These are phyloP conservation scores for Erythrolamprus reginae DNA, from an alignment of 2,113 vertebrate genomes.

Conservation along the genomic window DNA sequence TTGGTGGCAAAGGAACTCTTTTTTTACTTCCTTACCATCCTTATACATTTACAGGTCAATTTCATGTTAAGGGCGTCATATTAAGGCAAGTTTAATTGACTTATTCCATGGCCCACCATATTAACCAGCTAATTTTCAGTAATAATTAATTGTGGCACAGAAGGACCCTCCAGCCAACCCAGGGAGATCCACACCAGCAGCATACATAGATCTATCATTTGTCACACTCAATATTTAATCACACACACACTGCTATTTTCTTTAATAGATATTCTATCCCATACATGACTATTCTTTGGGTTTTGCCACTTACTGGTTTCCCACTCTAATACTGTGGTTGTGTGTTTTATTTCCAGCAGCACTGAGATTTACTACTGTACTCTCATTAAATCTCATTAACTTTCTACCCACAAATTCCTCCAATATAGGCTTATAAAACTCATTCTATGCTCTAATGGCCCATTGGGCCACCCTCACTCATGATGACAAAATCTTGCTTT, in stretches of 20 bases:
- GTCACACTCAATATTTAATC: constrained; percentile 33
- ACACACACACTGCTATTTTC: no score
- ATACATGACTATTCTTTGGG: accelerated
- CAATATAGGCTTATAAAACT: neutral
- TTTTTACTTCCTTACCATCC: neutral
- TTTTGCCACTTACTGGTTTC: neutral
- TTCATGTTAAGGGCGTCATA: neutral
- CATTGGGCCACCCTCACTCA: constrained; percentile 8
- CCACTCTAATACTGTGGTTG: neutral
- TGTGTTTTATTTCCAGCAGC: neutral
- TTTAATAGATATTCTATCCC: neutral
- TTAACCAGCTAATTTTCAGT: neutral
- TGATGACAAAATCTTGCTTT: neutral
- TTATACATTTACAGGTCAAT: neutral
- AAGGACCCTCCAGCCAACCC: neutral
- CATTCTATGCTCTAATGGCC: constrained; percentile 8
- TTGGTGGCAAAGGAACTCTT: neutral
- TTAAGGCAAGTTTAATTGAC: neutral
- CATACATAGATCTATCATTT: neutral
- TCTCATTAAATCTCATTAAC: neutral
- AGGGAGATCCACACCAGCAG: neutral
- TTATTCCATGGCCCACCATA: neutral
- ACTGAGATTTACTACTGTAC: neutral
- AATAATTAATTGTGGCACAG: neutral
- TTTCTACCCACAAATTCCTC: accelerated